Conservation (phyloP, 1,140 invertebrate genomes). For the Tetramorium alpestre region DNA sequence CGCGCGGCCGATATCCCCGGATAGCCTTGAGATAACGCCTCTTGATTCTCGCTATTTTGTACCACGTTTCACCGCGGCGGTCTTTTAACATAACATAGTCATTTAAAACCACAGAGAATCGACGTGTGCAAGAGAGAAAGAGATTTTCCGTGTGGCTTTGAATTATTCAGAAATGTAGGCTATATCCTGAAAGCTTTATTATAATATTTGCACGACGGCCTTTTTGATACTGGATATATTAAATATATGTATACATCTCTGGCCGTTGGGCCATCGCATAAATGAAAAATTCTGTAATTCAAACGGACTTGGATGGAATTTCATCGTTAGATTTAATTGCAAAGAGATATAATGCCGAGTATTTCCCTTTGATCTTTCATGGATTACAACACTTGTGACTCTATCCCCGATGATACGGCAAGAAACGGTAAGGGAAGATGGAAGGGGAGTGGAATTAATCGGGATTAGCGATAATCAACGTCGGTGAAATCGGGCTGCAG, state of each 20-base stretch:
- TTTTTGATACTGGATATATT: not conserved
- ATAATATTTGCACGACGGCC: not conserved
- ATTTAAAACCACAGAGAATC: not conserved
- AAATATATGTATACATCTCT: not conserved
- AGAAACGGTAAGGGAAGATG: no score
- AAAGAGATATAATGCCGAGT: not conserved
- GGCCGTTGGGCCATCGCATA: no score
- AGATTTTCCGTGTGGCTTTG: not conserved
- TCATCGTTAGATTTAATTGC: not conserved
- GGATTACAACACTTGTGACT: not conserved
- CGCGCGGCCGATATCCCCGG: not conserved
- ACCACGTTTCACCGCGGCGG: not conserved
- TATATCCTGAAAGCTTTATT: not conserved
- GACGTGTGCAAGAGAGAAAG: not conserved
- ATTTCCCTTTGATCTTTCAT: not conserved
- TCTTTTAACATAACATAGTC: not conserved
- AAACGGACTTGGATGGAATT: not conserved
- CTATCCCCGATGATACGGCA: not conserved
- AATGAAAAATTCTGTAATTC: not conserved
- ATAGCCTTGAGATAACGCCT: conserved; percentile 9
- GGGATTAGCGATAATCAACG: conserved; percentile 23
- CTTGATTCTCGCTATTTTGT: not conserved
- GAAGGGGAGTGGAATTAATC: conserved; percentile 8
- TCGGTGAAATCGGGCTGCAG: not conserved
- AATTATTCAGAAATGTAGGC: not conserved